Base-by-base conservation (phyloP, 1,140 invertebrate species). In the Pemphigus obesinymphae region DNA sequence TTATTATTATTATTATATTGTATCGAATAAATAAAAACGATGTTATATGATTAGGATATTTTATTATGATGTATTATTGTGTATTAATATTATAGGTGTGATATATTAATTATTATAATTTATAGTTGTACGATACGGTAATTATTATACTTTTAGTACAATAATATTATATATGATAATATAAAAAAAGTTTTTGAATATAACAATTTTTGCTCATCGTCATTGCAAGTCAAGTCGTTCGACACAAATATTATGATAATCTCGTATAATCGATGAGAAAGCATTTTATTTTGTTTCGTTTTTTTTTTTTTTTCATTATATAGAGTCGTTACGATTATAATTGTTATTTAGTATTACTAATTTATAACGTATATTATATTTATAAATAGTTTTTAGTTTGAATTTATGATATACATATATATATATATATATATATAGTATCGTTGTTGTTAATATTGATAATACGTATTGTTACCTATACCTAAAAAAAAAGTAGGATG, bases 121-220 rank as follows among this genome's bases (percentile, higher is more conserved):
- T n/a, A n/a, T n/a, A n/a, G n/a, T n/a, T n/a, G n/a, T n/a, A n/a
- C n/a, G n/a, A n/a, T n/a, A n/a, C n/a, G n/a, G n/a, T n/a, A n/a
- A n/a, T n/a, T n/a, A n/a, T n/a, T n/a, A n/a, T n/a, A n/a, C n/a
- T n/a, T n/a, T n/a, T n/a, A n/a, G n/a, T n/a, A 45, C 10, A 45
- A 11, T 45, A 45, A 1, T 45, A 11, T 45, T 45, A 45, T 45
- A 40, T 45, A 45, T 45, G 3, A 45, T 7, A 45, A 11, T 45
- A 2, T 45, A 13, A 45, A 45, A 11, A 11, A 45, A 5, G 37
- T 40, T 40, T 40, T 5, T 40, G 10, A 4, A 40, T 45, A 45
- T 45, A n/a, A 68, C 34, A n/a, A 68, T 68, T 68, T 68, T 68
- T 68, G 63, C 63, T 68, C 63, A 68, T 68, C 63, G 34, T 68